Conservation (phyloP, 2,888 invertebrate genomes). For the Nysson spinosus region DNA sequence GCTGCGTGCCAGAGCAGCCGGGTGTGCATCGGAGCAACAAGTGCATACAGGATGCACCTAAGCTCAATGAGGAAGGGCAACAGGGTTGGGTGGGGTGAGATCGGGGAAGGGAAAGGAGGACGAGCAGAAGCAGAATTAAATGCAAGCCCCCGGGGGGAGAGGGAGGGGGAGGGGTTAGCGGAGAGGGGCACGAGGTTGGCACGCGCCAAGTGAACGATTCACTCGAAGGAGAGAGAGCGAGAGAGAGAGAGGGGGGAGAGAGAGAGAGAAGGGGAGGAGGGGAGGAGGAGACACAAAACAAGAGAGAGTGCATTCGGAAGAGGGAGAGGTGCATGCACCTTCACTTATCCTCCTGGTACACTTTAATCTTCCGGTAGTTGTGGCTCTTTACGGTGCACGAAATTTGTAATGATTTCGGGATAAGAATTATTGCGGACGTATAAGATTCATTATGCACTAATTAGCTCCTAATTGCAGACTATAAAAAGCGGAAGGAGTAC, state of each 20-base stretch:
- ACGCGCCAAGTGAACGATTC: constrained; percentile 76
- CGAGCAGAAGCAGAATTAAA: constrained; percentile 57
- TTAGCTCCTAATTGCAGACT: no score
- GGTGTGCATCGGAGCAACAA: constrained; percentile 70
- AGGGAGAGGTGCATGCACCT: constrained; percentile 39
- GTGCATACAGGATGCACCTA: constrained; percentile 67
- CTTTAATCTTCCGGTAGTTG: no score
- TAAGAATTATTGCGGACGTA: no score
- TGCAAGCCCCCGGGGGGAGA: constrained; percentile 62
- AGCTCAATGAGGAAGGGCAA: constrained; percentile 21
- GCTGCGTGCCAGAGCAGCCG: constrained; percentile 42
- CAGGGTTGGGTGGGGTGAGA: constrained; percentile 36
- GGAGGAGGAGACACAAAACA: constrained; percentile 2
- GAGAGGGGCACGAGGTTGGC: constrained; percentile 74
- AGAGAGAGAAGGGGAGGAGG: background rate
- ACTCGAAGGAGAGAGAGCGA: constrained; percentile 38
- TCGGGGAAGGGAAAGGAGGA: constrained; percentile 49
- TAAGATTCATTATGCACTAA: no score
- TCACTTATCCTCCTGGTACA: constrained; percentile 8
- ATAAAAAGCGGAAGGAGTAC: no score
- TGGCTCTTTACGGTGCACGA: no score
- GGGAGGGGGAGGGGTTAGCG: constrained; percentile 60
- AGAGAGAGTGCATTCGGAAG: constrained; percentile 28
- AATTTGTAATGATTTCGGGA: no score
- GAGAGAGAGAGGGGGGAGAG: constrained; percentile 1